A percentile compares a stretch with the other conserved stretches of the same genome.
Conservation (phyloP, 37 sponge, comb jelly and placozoan genomes). For the Chondrosia reniformis region DNA sequence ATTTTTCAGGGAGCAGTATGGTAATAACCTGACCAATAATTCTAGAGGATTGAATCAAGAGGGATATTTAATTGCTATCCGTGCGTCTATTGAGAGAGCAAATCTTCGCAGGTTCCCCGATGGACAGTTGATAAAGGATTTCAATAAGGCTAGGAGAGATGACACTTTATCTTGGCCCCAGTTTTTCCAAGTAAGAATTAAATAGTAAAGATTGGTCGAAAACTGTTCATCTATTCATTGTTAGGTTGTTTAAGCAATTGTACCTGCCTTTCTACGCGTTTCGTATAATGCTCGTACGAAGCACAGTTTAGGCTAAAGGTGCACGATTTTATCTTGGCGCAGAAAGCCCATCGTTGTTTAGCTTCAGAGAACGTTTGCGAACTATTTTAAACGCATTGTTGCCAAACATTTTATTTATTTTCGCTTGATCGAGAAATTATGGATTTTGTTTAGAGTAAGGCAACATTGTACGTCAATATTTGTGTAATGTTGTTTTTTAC, state of each 20-base stretch:
- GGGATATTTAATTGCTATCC: slow-evolving; percentile 22
- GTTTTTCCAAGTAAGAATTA: slow-evolving; percentile 57
- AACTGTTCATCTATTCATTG: background rate
- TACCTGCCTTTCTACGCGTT: background rate
- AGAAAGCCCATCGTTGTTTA: too few relatives aligned
- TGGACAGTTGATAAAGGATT: slow-evolving; percentile 24
- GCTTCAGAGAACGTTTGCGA: too few relatives aligned
- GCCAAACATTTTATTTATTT: too few relatives aligned
- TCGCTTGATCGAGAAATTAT: too few relatives aligned
- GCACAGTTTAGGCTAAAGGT: too few relatives aligned
- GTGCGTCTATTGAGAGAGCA: slow-evolving; percentile 15
- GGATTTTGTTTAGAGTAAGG: too few relatives aligned
- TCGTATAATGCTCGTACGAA: too few relatives aligned
- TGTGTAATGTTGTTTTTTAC: too few relatives aligned
- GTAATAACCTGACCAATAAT: slow-evolving; percentile 15
- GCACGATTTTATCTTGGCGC: too few relatives aligned
- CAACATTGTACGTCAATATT: too few relatives aligned
- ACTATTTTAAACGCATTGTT: too few relatives aligned
- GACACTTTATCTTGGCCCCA: slow-evolving; percentile 46
- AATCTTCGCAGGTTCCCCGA: background rate
- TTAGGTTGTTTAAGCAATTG: background rate
- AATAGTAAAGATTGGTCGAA: background rate
- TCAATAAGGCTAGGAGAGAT: slow-evolving; percentile 25
- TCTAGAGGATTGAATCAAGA: slow-evolving; percentile 31
- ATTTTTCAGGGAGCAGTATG: slow-evolving; percentile 46